Percentiles rank a stretch among this genome's conserved stretches.
phyloP scores from a whole-genome alignment of 1,140 invertebrate species.

The Drosophila albomicans region DNA sequence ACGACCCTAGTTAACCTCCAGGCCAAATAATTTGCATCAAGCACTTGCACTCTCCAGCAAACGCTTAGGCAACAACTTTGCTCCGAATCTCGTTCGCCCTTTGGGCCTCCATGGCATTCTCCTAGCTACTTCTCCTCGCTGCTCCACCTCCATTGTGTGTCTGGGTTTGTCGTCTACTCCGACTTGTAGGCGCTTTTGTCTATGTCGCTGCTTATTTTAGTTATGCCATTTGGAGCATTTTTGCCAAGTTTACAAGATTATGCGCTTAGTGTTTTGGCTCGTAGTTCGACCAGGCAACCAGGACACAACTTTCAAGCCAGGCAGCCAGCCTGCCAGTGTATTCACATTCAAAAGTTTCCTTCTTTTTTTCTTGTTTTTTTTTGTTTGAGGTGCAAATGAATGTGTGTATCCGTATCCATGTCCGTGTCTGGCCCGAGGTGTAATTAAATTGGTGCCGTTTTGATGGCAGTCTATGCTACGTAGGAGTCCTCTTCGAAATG shows the following conservation, averaged over 20 bases:
- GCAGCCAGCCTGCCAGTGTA: background rate
- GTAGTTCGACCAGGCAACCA: conserved; percentile 20
- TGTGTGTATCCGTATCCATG: conserved; percentile 16
- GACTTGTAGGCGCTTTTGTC: conserved; percentile 41
- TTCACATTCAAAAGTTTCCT: conserved; percentile 55
- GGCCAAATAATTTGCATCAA: conserved; percentile 83
- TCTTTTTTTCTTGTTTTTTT: background rate
- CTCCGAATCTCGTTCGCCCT: conserved; percentile 70
- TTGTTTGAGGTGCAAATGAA: conserved; percentile 66
- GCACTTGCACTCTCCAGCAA: conserved; percentile 70
- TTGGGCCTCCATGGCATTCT: conserved; percentile 48
- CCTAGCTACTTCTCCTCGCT: background rate
- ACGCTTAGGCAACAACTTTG: conserved; percentile 56
- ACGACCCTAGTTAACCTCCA: conserved; percentile 81
- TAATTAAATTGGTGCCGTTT: conserved; percentile 70
- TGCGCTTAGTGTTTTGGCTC: conserved; percentile 70
- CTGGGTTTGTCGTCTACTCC: background rate
- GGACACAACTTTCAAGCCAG: conserved; percentile 59
- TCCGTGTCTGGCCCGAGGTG: conserved; percentile 46
- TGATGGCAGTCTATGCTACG: conserved; percentile 34
- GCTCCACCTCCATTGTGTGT: background rate
- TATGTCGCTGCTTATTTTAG: conserved; percentile 75
- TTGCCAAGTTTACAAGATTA: conserved; percentile 82
- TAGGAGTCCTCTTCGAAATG: conserved; percentile 5
- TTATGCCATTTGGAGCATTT: conserved; percentile 79